A percentile compares a stretch with the other conserved stretches of the same genome.
Evolutionary conservation across 2,888 invertebrate species (phyloP).

Genomic region (Phrixothrix hirtus): DNA sequence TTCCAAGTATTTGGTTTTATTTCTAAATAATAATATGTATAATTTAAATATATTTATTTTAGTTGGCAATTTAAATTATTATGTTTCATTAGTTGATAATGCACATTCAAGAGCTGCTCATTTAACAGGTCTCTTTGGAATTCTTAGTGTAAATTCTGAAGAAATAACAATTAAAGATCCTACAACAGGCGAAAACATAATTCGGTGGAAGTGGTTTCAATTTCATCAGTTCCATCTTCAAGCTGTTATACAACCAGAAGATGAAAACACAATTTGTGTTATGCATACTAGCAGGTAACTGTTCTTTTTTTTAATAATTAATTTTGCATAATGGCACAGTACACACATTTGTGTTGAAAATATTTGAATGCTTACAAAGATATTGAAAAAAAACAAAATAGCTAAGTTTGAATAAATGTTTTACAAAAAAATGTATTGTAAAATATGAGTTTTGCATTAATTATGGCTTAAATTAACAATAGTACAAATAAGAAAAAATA

Average conservation of each 20-base stretch:
- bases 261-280: conserved; percentile 64
- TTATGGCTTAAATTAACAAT: too few relatives aligned
- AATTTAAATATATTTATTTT: conserved; percentile 11
- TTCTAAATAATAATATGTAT: background rate
- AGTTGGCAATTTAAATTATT: conserved; percentile 60
- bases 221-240: conserved; percentile 62
- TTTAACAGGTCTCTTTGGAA: conserved; percentile 63
- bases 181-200: conserved; percentile 57
- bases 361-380: too few relatives aligned
- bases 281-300: conserved; percentile 65
- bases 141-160: conserved; percentile 59
- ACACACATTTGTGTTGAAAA: too few relatives aligned
- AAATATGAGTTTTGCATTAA: too few relatives aligned
- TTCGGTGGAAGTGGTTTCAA: conserved; percentile 64
- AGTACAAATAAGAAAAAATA: too few relatives aligned
- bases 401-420: too few relatives aligned
- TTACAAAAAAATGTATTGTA: too few relatives aligned
- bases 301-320: too few relatives aligned
- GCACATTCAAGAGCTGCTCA: conserved; percentile 66
- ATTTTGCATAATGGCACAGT: too few relatives aligned
- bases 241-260: conserved; percentile 57
- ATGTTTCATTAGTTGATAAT: conserved; percentile 66
- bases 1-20: conserved; percentile 44
- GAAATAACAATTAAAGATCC: conserved; percentile 64
- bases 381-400: too few relatives aligned